Conservation (phyloP, 2,888 invertebrate genomes). For the Acronicta alni region DNA sequence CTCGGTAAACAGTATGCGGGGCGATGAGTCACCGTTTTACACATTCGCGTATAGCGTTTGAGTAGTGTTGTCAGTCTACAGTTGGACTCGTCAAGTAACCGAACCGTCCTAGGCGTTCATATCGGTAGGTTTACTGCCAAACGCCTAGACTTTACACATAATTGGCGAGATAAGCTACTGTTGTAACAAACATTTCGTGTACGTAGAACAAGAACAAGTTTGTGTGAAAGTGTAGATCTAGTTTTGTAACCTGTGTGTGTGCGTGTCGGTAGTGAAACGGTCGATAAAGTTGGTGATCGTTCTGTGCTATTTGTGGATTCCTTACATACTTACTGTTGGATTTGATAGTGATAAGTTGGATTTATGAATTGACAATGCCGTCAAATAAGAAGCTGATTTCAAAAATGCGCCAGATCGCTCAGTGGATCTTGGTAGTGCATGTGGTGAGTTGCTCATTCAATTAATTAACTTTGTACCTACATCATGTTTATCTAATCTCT, state of each 20-base stretch:
- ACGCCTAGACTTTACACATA: conserved; percentile 75
- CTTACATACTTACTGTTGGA: conserved; percentile 65
- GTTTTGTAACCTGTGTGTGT: conserved; percentile 79
- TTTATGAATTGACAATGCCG: conserved; percentile 78
- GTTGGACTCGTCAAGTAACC: conserved; percentile 86
- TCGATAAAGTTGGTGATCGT: conserved; percentile 85
- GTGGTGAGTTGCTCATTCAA: conserved; percentile 76
- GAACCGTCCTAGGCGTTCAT: conserved; percentile 83
- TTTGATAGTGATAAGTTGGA: conserved; percentile 65
- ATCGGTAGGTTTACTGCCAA: conserved; percentile 84
- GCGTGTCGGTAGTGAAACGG: conserved; percentile 87
- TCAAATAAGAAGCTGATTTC: conserved; percentile 85
- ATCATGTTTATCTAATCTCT: conserved; percentile 36
- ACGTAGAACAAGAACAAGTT: conserved; percentile 75
- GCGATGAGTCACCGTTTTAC: conserved; percentile 90
- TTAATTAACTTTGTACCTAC: conserved; percentile 26
- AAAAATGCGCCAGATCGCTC: conserved; percentile 83
- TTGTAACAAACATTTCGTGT: conserved; percentile 71
- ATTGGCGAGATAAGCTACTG: conserved; percentile 73
- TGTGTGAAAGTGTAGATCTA: conserved; percentile 86
- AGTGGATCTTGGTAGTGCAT: conserved; percentile 85
- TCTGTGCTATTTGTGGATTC: conserved; percentile 84
- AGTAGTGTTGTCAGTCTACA: conserved; percentile 88
- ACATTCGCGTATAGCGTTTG: conserved; percentile 89
- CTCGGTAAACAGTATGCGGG: conserved; percentile 90